Conservation (phyloP, 1,140 invertebrate genomes). For the Mamestra configurata region DNA sequence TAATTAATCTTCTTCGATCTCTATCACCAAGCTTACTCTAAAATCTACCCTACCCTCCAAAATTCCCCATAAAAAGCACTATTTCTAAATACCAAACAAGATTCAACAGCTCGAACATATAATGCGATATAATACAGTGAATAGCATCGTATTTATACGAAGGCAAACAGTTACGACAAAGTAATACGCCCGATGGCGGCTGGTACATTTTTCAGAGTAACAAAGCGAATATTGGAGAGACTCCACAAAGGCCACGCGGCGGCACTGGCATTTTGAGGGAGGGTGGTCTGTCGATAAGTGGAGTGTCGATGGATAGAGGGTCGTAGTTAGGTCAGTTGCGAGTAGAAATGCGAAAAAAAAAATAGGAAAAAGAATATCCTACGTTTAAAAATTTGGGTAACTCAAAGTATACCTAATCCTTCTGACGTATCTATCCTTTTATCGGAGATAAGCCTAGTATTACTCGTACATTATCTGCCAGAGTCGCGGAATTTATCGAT, state of each 20-base stretch:
- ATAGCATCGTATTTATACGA: slow-evolving; percentile 75
- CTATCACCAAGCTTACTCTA: no score
- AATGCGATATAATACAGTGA: slow-evolving; percentile 49
- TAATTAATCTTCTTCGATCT: no score
- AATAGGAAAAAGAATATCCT: no score
- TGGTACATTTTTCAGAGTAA: slow-evolving; percentile 83
- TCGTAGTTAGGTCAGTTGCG: not conserved
- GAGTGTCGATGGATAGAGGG: not conserved
- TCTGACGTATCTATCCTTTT: no score
- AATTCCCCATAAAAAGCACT: not conserved
- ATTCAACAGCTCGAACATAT: slow-evolving; percentile 31
- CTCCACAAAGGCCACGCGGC: slow-evolving; percentile 82
- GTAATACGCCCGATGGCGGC: slow-evolving; percentile 68
- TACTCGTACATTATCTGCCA: no score
- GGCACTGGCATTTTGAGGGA: slow-evolving; percentile 63
- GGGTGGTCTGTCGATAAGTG: slow-evolving; percentile 31
- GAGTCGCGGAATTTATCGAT: no score
- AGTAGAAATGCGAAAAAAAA: no score
- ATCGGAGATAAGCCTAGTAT: no score
- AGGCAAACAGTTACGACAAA: slow-evolving; percentile 79
- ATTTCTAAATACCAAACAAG: not conserved
- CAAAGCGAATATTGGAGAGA: slow-evolving; percentile 87
- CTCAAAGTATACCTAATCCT: no score
- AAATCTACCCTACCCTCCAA: no score
- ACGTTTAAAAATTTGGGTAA: no score